A percentile compares a stretch with the other conserved stretches of the same genome.
Evolutionary conservation across 2,888 invertebrate genomes (phyloP).

Genomic region (Sthenelais limicola): DNA sequence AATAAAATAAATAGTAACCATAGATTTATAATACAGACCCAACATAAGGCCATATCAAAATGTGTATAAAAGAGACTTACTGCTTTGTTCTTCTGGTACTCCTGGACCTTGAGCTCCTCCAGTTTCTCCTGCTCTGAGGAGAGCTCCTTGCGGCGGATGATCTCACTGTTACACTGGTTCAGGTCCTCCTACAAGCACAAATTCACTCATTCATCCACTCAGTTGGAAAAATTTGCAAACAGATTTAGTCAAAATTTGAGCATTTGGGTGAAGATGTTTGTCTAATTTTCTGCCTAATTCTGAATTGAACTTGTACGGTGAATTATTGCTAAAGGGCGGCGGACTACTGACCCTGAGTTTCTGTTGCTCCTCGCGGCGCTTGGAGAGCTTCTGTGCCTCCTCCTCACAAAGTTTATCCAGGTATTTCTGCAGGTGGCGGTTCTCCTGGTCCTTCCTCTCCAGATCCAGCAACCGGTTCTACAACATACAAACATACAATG

Average conservation of each 20-base stretch:
- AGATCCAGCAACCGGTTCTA: slow-evolving; percentile 64
- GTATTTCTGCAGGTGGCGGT: slow-evolving; percentile 70
- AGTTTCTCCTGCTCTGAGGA: slow-evolving; percentile 67
- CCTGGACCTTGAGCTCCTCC: slow-evolving; percentile 69
- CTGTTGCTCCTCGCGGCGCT: slow-evolving; percentile 64
- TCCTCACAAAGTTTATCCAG: slow-evolving; percentile 71
- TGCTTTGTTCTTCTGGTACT: slow-evolving; percentile 71
- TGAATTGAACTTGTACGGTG: too few relatives aligned
- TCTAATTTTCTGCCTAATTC: too few relatives aligned
- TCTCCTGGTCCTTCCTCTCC: slow-evolving; percentile 72
- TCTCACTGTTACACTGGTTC: slow-evolving; percentile 70
- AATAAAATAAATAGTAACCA: too few relatives aligned
- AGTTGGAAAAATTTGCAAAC: background rate
- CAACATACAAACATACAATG: too few relatives aligned
- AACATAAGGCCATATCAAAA: too few relatives aligned
- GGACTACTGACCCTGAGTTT: slow-evolving; percentile 47
- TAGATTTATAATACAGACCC: too few relatives aligned
- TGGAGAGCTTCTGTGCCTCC: slow-evolving; percentile 63
- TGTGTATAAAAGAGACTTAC: too few relatives aligned
- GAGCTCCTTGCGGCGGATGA: slow-evolving; percentile 65
- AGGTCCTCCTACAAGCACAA: slow-evolving; percentile 61
- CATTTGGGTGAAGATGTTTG: too few relatives aligned
- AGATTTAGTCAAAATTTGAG: background rate
- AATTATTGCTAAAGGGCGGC: too few relatives aligned
- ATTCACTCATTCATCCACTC: background rate